A percentile compares a stretch with the other conserved stretches of the same genome.
These are phyloP conservation scores for Corythornis vintsioides DNA, from an alignment of 2,113 vertebrate genomes.

Conservation along the genomic window DNA sequence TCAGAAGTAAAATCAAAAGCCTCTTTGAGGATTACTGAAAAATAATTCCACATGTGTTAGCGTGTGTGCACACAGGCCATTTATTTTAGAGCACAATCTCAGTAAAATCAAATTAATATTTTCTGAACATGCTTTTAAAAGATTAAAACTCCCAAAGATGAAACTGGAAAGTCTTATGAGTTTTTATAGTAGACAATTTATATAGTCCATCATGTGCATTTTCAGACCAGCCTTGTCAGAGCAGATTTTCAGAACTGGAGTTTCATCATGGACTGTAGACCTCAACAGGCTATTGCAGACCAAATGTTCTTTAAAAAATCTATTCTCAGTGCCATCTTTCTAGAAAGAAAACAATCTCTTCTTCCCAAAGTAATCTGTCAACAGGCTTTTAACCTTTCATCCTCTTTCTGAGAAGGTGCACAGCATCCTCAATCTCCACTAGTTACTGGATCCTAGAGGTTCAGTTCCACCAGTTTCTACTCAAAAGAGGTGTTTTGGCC, in stretches of 20 bases:
- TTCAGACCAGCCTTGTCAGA: slow-evolving; percentile 46
- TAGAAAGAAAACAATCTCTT: not conserved
- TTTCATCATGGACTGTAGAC: slow-evolving; percentile 21
- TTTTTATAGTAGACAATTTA: slow-evolving; percentile 78
- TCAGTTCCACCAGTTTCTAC: not conserved
- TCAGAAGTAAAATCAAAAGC: slow-evolving; percentile 81
- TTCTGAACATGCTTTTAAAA: slow-evolving; percentile 84
- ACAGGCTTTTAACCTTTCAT: slow-evolving; percentile 16
- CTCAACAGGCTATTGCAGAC: slow-evolving; percentile 13
- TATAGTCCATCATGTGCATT: slow-evolving; percentile 62
- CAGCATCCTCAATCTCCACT: not conserved
- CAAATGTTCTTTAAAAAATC: not conserved
- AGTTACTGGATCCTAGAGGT: not conserved
- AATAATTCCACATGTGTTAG: slow-evolving; percentile 84
- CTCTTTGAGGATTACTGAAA: slow-evolving; percentile 84
- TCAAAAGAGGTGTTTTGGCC: not conserved
- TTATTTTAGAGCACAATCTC: slow-evolving; percentile 73
- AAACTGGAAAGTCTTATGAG: slow-evolving; percentile 76
- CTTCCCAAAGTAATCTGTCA: not conserved
- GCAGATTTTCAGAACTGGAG: slow-evolving; percentile 28
- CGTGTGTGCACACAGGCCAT: slow-evolving; percentile 72
- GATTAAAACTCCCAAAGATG: slow-evolving; percentile 78
- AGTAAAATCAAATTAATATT: slow-evolving; percentile 75
- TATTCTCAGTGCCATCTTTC: not conserved
- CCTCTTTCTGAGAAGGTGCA: not conserved